Evolutionary conservation across 2,113 vertebrate genomes (phyloP).

Genomic region (Hymenochirus boettgeri): DNA sequence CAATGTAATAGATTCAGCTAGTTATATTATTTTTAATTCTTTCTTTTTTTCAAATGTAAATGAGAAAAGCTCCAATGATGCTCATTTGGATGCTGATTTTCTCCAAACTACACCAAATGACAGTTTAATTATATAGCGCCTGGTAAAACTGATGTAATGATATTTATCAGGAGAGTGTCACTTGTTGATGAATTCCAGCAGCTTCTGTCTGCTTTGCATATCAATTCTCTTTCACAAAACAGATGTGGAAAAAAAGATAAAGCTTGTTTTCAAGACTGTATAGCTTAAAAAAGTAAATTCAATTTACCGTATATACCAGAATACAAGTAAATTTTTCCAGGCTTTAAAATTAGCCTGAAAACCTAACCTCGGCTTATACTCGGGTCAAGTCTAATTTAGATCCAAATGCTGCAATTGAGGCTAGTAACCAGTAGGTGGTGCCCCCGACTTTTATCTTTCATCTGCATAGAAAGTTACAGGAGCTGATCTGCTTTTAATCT

Average conservation of each 20-base stretch:
- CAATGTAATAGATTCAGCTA: background rate
- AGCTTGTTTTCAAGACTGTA: background rate
- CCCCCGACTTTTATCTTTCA: too few relatives aligned
- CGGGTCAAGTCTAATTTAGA: too few relatives aligned
- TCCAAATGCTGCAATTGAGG: too few relatives aligned
- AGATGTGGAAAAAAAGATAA: background rate
- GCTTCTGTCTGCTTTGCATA: constrained; percentile 16
- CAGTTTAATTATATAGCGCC: constrained; percentile 22
- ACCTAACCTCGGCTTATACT: too few relatives aligned
- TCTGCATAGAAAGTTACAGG: too few relatives aligned
- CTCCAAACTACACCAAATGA: constrained; percentile 16
- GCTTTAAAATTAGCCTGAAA: too few relatives aligned
- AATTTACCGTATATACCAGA: too few relatives aligned
- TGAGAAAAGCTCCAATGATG: constrained; percentile 3
- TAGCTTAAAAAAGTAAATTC: too few relatives aligned
- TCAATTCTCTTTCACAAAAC: background rate
- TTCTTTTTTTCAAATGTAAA: constrained; percentile 6
- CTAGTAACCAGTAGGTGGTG: too few relatives aligned
- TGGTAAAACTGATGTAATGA: constrained; percentile 14
- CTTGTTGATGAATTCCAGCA: constrained; percentile 10
- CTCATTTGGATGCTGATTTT: constrained; percentile 8
- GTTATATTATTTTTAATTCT: background rate
- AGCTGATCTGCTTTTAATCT: too few relatives aligned
- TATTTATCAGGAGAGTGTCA: constrained; percentile 5
- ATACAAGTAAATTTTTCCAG: too few relatives aligned